Percentiles rank a stretch among this genome's conserved stretches.
Conservation (phyloP, 2,797 vertebrate species). For the Urosaurus nigricauda region DNA sequence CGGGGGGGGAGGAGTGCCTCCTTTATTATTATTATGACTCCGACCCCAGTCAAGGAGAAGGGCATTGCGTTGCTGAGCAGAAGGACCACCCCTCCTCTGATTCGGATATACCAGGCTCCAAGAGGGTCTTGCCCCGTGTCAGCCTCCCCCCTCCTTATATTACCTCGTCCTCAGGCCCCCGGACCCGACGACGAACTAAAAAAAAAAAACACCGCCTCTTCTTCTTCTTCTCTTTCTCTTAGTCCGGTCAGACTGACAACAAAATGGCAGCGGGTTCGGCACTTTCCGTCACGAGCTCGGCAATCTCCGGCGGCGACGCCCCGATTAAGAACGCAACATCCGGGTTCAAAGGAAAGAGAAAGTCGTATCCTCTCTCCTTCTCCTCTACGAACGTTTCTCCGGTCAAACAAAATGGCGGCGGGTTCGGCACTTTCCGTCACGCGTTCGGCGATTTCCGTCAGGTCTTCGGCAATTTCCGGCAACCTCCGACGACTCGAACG, state of each 20-base stretch:
- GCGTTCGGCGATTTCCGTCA: conserved; percentile 12
- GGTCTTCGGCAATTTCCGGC: conserved; percentile 13
- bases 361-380: no score
- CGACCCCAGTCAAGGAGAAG: conserved; percentile 44
- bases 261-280: conserved; percentile 59
- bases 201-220: not conserved
- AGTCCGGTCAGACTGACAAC: not conserved
- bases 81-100: fast-evolving
- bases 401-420: conserved; percentile 59
- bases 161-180: conserved; percentile 7
- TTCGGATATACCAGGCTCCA: not conserved
- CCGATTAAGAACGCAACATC: not conserved
- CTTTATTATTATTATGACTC: no score
- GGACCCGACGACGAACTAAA: no score
- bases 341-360: not conserved
- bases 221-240: no score
- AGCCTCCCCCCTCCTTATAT: not conserved
- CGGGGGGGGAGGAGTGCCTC: not conserved
- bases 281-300: conserved; percentile 50
- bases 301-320: not conserved
- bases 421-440: conserved; percentile 43
- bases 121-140: not conserved
- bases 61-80: not conserved
- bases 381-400: no score
- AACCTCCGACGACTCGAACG: not conserved